Evolutionary conservation across 2,888 invertebrate genomes (phyloP), one percentile per base, ranked within the genome.

Genomic region (Sipha maydis): DNA sequence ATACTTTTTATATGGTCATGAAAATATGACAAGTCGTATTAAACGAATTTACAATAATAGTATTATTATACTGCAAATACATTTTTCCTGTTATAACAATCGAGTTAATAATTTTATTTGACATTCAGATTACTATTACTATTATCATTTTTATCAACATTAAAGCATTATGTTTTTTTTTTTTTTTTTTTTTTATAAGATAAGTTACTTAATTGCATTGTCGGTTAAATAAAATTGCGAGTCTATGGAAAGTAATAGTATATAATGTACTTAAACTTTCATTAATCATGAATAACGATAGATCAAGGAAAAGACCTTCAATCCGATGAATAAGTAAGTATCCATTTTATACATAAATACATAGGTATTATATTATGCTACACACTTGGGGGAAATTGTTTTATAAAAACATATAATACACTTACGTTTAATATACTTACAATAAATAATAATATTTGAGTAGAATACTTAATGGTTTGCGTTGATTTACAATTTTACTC

Each of bases 281-380:
- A 80, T 80, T 38, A 80, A 80, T 28, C 61, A 80, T 80, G 54
- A 80, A 67, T 80, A 61, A 67, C 61, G 14, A 31, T 61, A 34
- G 9, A 80, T 34, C 61, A 80, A 80, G 80, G 80, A 67, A 80
- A 61, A 67, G n/a, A 67, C 80, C 67, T 80, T 80, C 61, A 38
- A 61, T 28, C n/a, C n/a, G 38, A 67, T 34, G 7, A 61, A 21
- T 25, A 67, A 80, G 56, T 79, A 34, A 25, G 56, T 79, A 80
- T 67, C n/a, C 19, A n/a, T 61, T 61, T 61, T 17, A 61, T 8
- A 41, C 7, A 19, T 61, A 25, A 3, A 25, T 61, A 21, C 61
- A 61, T 61, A 21, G 7, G 5, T 7, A 61, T 21, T 61, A 21
- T 56, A 56, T 21, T 21, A 56, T 56, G 21, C 5, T 56, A 21